Conservation (phyloP, 1,140 invertebrate genomes). For the Sitophilus oryzae region DNA sequence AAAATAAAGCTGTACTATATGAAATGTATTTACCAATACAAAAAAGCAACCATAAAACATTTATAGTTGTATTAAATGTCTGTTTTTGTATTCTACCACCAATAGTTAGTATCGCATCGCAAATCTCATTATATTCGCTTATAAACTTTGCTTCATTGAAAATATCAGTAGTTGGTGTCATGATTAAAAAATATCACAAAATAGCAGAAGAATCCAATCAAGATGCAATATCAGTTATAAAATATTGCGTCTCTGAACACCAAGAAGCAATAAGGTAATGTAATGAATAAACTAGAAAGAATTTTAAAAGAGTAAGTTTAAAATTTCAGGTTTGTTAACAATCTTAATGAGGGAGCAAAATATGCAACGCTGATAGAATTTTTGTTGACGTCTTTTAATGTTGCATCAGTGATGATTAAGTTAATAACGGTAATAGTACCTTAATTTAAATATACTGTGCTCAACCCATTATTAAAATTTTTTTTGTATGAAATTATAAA, state of each 20-base stretch:
- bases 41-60: neutral
- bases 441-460: too few relatives aligned
- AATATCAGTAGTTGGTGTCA: neutral
- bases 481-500: too few relatives aligned
- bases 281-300: too few relatives aligned
- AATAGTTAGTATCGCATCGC: neutral
- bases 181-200: neutral
- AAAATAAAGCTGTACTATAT: neutral
- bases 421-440: too few relatives aligned
- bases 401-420: too few relatives aligned
- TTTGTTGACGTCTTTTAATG: too few relatives aligned
- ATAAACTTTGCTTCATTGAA: neutral
- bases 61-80: neutral
- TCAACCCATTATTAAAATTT: too few relatives aligned
- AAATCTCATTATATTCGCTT: neutral
- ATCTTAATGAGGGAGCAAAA: too few relatives aligned
- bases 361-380: too few relatives aligned
- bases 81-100: neutral
- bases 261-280: neutral
- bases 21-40: neutral
- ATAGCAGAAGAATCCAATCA: neutral
- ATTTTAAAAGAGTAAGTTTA: too few relatives aligned
- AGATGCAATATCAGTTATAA: neutral
- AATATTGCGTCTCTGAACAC: neutral
- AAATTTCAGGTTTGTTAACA: too few relatives aligned